A percentile compares a stretch with the other conserved stretches of the same genome.
Conservation (phyloP, 1,140 invertebrate genomes). For the Lycorma delicatula region DNA sequence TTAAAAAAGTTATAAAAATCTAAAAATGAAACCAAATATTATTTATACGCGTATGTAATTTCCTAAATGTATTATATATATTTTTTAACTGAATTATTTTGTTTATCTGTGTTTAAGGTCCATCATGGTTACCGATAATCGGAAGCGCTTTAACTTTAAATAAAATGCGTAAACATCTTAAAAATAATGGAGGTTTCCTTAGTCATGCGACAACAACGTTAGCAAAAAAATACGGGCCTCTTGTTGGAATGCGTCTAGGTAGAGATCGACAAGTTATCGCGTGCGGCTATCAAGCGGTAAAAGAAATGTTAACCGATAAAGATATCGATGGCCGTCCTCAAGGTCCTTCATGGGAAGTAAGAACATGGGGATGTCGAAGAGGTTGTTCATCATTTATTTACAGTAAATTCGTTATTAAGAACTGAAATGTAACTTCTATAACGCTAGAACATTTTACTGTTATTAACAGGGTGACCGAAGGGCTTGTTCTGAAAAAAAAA, state of each 20-base stretch:
- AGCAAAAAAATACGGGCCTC: constrained; percentile 50
- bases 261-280: constrained; percentile 61
- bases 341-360: constrained; percentile 59
- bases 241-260: constrained; percentile 66
- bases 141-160: constrained; percentile 55
- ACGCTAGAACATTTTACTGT: too few species aligned
- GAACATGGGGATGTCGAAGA: constrained; percentile 34
- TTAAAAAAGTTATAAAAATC: too few species aligned
- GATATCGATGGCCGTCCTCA: constrained; percentile 65
- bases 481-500: too few species aligned
- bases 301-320: constrained; percentile 63
- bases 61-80: too few species aligned
- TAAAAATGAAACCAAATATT: too few species aligned
- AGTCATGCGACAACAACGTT: constrained; percentile 53
- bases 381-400: too few species aligned
- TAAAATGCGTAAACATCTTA: constrained; percentile 42
- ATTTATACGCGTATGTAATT: too few species aligned
- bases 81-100: too few species aligned
- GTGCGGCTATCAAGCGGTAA: constrained; percentile 57
- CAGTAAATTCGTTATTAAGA: too few species aligned
- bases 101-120: too few species aligned
- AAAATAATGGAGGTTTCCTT: constrained; percentile 49
- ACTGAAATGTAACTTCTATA: too few species aligned
- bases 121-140: constrained; percentile 63
- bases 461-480: too few species aligned